Base-by-base conservation (phyloP, 2,113 vertebrate species). In the Amia ocellicauda region DNA sequence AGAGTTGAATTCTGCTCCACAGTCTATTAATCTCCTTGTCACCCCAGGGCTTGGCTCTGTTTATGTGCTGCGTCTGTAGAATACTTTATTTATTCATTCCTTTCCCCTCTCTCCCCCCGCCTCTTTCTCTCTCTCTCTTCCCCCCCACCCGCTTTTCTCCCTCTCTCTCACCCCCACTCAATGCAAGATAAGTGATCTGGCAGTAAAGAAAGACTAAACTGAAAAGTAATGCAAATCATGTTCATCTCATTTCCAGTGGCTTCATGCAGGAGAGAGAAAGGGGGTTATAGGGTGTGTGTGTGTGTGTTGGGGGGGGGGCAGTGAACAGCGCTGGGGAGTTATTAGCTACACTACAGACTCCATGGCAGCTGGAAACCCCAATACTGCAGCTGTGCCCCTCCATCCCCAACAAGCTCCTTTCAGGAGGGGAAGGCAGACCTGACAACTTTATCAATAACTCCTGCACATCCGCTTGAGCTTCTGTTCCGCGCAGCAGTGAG, bases 1-100 rank as follows among this genome's bases (percentile, higher is more conserved):
- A 22, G 3, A 60, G 42, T 31, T 20, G 43, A 52, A 55, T 49
- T 56, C 31, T 45, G 13, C 58, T 26, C 3, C 36, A 55, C 31
- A 67, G 50, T 67, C 49, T 60, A 54, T 61, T 67, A 62, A 67
- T 67, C 58, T 62, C 52, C 22, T 27, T 50, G 51, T 67, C 59
- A 60, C 50, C 58, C 26, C 20, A 54, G 51, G 59, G 59, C 52
- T 43, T 53, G 41, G 66, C 40, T 62, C 50, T 27, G 51, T 55
- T 61, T 67, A 28, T 4, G 23, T 23, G 51, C 36, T 36, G 58
- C 22, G 50, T 66, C 49, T 50, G 26, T 61, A 36, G 58, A 31
- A 55, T 47, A 50, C 58, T 60, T 67, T 52, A 60, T 60, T 71
- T 68, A 27, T 60, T 45, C 68, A 67, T 42, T 52, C 49, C 36